A percentile compares a stretch with the other conserved stretches of the same genome.
These are phyloP conservation scores for Notolabrus celidotus DNA, from an alignment of 2,797 vertebrate genomes.

Conservation along the genomic window DNA sequence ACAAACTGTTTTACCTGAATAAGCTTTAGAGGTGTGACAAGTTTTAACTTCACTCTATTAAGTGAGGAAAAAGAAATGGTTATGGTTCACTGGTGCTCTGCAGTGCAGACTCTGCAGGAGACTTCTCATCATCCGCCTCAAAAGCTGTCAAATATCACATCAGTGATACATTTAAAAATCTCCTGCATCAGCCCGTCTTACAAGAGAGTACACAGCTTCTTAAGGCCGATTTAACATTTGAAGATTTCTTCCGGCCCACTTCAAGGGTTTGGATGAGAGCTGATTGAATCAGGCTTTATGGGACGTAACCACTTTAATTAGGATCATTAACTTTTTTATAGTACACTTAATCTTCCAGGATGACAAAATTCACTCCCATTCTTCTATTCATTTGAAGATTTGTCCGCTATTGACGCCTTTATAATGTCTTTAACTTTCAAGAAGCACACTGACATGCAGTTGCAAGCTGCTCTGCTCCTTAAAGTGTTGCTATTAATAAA, in stretches of 20 bases:
- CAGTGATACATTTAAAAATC: background rate
- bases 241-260: conserved; percentile 1
- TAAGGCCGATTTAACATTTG: conserved; percentile 12
- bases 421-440: conserved; percentile 5
- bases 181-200: conserved; percentile 1
- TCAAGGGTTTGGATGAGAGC: conserved; percentile 1
- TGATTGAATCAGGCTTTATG: background rate
- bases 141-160: conserved; percentile 4
- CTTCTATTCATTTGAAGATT: conserved; percentile 11
- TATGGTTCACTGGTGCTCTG: too few species aligned
- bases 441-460: background rate
- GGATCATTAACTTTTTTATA: conserved; percentile 32
- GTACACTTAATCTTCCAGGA: background rate
- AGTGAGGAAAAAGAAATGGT: too few species aligned
- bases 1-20: too few species aligned
- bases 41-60: too few species aligned
- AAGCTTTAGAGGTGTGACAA: too few species aligned
- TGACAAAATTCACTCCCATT: background rate
- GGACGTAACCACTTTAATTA: conserved; percentile 24
- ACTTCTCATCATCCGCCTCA: conserved; percentile 14
- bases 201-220: conserved; percentile 21
- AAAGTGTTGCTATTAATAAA: conserved; percentile 23
- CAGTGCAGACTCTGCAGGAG: background rate
- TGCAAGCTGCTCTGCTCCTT: background rate
- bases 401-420: background rate